Evolutionary conservation across 1,140 invertebrate species (phyloP).

Genomic region (Drosophila aff.): DNA sequence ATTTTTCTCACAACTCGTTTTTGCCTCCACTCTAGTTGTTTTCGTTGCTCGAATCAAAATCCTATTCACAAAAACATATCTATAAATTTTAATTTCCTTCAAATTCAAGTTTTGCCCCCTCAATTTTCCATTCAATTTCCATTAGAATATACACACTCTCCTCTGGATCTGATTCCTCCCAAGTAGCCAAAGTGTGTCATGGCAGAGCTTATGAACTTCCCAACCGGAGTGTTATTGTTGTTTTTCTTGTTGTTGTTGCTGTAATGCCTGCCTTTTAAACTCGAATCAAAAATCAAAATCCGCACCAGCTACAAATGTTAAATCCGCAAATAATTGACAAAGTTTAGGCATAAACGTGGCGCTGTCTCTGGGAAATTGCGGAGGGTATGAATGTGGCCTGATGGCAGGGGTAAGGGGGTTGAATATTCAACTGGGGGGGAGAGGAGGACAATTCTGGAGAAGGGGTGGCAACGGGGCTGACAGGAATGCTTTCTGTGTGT

Average conservation of each 20-base stretch:
- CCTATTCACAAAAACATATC: constrained; percentile 10
- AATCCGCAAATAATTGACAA: constrained; percentile 82
- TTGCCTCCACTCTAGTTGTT: background rate
- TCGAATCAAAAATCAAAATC: constrained; percentile 81
- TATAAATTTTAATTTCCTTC: constrained; percentile 16
- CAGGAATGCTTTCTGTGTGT: constrained; percentile 35
- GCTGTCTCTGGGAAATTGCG: constrained; percentile 62
- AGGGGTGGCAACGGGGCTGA: constrained; percentile 15
- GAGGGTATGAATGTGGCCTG: constrained; percentile 22
- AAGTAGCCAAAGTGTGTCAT: constrained; percentile 35
- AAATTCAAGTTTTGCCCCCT: constrained; percentile 8
- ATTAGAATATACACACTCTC: constrained; percentile 8
- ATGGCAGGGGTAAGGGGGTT: constrained; percentile 5
- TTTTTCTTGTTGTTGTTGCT: constrained; percentile 30
- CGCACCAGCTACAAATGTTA: constrained; percentile 81
- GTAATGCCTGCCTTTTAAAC: constrained; percentile 65
- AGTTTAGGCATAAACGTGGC: constrained; percentile 81
- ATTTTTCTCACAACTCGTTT: background rate
- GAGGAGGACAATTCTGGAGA: background rate
- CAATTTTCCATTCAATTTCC: constrained; percentile 27
- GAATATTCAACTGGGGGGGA: background rate
- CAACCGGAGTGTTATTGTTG: constrained; percentile 14
- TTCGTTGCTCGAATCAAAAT: constrained; percentile 3
- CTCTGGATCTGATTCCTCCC: constrained; percentile 1
- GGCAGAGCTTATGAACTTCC: constrained; percentile 39